Conservation (phyloP, 2,797 vertebrate species). For the Mormyrus proboscirostris region DNA sequence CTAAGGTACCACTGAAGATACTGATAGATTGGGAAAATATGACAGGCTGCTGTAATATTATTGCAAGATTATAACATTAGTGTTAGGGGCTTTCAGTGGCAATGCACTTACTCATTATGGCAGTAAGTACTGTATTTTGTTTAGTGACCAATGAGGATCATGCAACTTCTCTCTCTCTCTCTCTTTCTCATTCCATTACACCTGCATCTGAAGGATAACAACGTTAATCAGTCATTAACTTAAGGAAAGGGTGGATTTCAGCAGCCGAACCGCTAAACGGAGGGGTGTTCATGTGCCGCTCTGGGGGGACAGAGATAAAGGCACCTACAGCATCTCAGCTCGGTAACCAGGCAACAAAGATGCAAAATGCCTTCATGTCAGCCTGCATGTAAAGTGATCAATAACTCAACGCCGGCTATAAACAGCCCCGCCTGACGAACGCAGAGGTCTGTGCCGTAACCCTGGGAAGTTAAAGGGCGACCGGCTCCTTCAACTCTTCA, state of each 20-base stretch:
- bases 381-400: slow-evolving; percentile 34
- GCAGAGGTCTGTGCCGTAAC: slow-evolving; percentile 8
- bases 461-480: slow-evolving; percentile 15
- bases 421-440: slow-evolving; percentile 17
- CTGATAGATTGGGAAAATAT: not conserved
- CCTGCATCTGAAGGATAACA: not conserved
- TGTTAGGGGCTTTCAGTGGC: not conserved
- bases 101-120: not conserved
- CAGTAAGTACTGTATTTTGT: not conserved
- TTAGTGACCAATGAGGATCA: not conserved
- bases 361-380: slow-evolving; percentile 36
- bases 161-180: not conserved
- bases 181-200: not conserved
- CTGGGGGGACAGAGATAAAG: not conserved
- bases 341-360: slow-evolving; percentile 21
- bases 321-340: not conserved
- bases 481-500: not conserved
- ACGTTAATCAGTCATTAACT: slow-evolving; percentile 1
- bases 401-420: slow-evolving; percentile 33
- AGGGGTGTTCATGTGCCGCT: not conserved
- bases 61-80: not conserved
- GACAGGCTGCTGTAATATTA: slow-evolving; percentile 4
- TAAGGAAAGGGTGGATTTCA: not conserved
- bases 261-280: not conserved
- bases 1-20: not conserved